These are phyloP conservation scores for Beaufortia kweichowensis DNA, from an alignment of 2,113 vertebrate species.

Conservation along the genomic window DNA sequence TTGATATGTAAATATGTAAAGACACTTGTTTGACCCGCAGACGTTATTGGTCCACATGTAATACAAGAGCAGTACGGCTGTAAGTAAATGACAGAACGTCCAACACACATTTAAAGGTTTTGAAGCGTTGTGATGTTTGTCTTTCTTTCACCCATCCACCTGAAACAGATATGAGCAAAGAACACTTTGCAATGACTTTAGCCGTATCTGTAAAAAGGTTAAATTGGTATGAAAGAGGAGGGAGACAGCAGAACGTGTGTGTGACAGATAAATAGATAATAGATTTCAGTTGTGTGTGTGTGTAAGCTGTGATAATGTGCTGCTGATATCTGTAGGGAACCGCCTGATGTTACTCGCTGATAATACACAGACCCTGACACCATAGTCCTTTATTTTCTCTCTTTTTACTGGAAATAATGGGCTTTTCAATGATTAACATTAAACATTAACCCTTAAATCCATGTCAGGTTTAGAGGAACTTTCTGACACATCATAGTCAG, in stretches of 20 bases:
- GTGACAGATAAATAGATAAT: conserved; percentile 73
- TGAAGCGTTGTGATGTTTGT: conserved; percentile 42
- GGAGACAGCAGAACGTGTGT: conserved; percentile 66
- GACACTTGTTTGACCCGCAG: no score
- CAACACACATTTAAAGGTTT: conserved; percentile 52
- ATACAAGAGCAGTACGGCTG: conserved; percentile 20
- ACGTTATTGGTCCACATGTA: neutral
- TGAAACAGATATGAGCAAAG: conserved; percentile 55
- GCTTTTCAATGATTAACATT: conserved; percentile 12
- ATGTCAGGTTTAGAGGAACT: neutral
- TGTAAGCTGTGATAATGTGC: conserved; percentile 79
- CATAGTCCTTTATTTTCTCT: conserved; percentile 21
- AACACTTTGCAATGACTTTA: conserved; percentile 48
- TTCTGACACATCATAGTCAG: no score
- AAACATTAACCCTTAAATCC: neutral
- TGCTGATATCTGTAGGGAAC: conserved; percentile 82
- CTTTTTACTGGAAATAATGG: neutral
- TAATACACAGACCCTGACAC: conserved; percentile 66
- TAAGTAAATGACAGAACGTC: conserved; percentile 47
- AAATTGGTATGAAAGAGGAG: conserved; percentile 49
- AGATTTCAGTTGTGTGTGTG: conserved; percentile 71
- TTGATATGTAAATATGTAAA: no score
- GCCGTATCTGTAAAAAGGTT: conserved; percentile 39
- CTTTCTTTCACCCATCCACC: conserved; percentile 53
- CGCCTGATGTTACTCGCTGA: conserved; percentile 72